Percentiles rank a stretch among this genome's conserved stretches.
Evolutionary conservation across 2,888 invertebrate genomes (phyloP).

Genomic region (Diadegma fenestrale): DNA sequence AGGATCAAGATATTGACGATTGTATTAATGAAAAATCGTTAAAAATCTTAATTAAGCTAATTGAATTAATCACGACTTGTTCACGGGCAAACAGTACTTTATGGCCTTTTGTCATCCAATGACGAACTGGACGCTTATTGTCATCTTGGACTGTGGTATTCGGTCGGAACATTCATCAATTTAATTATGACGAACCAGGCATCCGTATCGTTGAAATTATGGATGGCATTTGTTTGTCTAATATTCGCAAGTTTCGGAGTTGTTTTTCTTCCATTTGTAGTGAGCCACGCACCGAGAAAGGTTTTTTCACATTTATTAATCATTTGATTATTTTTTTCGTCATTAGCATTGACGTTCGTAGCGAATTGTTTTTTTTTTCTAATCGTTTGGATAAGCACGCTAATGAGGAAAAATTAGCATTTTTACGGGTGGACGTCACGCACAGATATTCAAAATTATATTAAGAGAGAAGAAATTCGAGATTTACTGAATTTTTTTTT

Average conservation of each 20-base stretch:
- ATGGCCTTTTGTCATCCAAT: slow-evolving; percentile 58
- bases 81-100: slow-evolving; percentile 39
- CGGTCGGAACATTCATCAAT: slow-evolving; percentile 50
- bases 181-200: slow-evolving; percentile 43
- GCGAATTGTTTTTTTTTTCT: neutral
- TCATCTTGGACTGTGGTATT: slow-evolving; percentile 66
- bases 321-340: neutral
- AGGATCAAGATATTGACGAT: too few species aligned
- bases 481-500: neutral
- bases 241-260: slow-evolving; percentile 30
- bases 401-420: too few species aligned
- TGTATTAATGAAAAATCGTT: too few species aligned
- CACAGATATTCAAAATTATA: neutral
- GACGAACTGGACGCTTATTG: slow-evolving; percentile 61
- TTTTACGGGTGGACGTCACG: neutral
- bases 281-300: slow-evolving; percentile 52
- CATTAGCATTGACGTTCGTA: neutral
- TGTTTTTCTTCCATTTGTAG: slow-evolving; percentile 52
- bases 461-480: neutral
- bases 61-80: neutral
- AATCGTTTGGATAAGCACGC: too few species aligned
- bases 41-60: neutral
- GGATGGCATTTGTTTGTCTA: slow-evolving; percentile 49
- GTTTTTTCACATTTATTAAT: slow-evolving; percentile 8
- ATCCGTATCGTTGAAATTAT: slow-evolving; percentile 53